Evolutionary conservation across 2,888 invertebrate species (phyloP).

Genomic region (Panzeria rudis): DNA sequence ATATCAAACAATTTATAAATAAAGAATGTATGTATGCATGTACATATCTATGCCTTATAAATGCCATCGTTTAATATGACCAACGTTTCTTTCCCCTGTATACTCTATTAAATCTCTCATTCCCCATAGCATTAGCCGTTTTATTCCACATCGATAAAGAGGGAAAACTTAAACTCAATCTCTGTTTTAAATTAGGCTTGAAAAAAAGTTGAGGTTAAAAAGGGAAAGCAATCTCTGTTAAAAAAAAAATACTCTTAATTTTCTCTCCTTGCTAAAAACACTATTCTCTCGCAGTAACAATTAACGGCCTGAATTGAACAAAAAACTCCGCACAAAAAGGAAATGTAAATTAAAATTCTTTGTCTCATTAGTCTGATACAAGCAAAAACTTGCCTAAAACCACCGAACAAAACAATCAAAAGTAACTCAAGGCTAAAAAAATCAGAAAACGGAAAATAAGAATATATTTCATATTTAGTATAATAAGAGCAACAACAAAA

Average conservation of each 20-base stretch:
- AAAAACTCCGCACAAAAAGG: constrained; percentile 19
- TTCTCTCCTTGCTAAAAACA: not conserved
- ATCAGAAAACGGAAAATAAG: constrained; percentile 29
- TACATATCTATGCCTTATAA: not conserved
- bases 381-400: constrained; percentile 38
- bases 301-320: not conserved
- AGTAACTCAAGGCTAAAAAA: constrained; percentile 61
- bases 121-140: not conserved
- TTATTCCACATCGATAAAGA: not conserved
- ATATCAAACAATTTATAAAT: no score
- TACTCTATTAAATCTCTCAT: not conserved
- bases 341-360: constrained; percentile 61
- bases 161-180: constrained; percentile 2
- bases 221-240: constrained; percentile 6
- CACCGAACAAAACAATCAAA: constrained; percentile 10
- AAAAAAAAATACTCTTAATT: not conserved
- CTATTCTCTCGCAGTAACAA: not conserved
- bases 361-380: constrained; percentile 38
- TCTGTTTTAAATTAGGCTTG: constrained; percentile 19
- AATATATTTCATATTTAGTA: not conserved
- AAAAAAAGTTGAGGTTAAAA: constrained; percentile 8
- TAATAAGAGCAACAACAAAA: constrained; percentile 15
- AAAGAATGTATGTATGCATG: not conserved
- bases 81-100: no score
- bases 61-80: no score